Evolutionary conservation across 2,888 invertebrate genomes (phyloP).

Genomic region (Torymus auratus): DNA sequence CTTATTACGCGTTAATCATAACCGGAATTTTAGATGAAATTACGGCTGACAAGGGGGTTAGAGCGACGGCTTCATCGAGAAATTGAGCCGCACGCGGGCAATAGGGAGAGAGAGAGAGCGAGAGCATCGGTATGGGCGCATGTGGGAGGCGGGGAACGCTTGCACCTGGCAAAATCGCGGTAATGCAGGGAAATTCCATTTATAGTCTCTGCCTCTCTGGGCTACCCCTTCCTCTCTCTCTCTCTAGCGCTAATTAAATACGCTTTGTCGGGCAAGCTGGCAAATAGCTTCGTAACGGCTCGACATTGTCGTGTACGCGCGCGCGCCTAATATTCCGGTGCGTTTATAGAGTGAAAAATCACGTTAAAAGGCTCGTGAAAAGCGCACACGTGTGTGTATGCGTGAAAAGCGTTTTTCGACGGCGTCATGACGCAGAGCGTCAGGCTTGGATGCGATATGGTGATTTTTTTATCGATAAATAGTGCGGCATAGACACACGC

Average conservation of each 20-base stretch:
- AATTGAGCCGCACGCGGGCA: not conserved
- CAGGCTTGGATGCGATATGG: no score
- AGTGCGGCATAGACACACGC: no score
- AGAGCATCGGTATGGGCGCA: no score
- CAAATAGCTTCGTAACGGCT: constrained; percentile 30
- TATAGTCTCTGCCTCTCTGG: not conserved
- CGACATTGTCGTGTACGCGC: not conserved
- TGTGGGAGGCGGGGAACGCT: not conserved
- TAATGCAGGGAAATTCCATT: constrained; percentile 39
- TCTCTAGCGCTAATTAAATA: constrained; percentile 40
- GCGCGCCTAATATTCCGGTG: not conserved
- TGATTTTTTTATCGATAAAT: no score
- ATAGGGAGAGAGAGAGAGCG: no score
- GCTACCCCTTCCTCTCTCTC: not conserved
- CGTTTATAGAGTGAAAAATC: constrained; percentile 29
- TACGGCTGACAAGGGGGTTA: not conserved
- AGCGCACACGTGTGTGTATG: not conserved
- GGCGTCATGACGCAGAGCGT: no score
- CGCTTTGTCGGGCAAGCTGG: constrained; percentile 30
- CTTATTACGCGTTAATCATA: constrained; percentile 41
- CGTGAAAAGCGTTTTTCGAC: not conserved
- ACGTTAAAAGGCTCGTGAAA: constrained; percentile 13
- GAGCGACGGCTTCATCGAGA: constrained; percentile 11
- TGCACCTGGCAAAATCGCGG: constrained; percentile 29
- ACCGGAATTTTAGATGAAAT: constrained; percentile 34